Base-by-base conservation (phyloP, 2,888 invertebrate genomes). In the Papilio protenor region DNA sequence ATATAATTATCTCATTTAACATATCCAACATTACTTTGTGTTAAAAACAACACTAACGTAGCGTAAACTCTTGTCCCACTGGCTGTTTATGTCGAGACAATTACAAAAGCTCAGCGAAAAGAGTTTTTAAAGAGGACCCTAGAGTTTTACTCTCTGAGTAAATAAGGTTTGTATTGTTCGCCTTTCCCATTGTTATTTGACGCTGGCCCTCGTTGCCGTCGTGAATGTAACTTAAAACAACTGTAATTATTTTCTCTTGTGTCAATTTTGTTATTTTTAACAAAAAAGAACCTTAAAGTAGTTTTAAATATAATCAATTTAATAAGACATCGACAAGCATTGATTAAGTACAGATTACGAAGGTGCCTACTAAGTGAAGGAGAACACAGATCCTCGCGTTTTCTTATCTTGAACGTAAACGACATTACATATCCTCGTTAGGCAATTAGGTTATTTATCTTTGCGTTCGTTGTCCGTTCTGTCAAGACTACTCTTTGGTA, bases 101-200 rank as follows among this genome's bases (percentile, higher is more conserved):
- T 74, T 75, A 71, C 70, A 75, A 77, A 75, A 75, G 55, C 74
- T 77, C 57, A 77, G 18, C 47, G 66, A 74, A 77, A 77, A 77
- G 70, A 77, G 75, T 70, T 78, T 78, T 71, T 61, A 70, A 75
- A 71, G 64, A 64, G 75, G 71, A 71, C 75, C 64, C 77, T 78
- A 55, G 71, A 78, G 75, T 75, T 78, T 78, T 75, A 78, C 71
- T 78, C 71, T 77, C 71, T 61, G 64, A 71, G 75, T 40, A 78
- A 75, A 78, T 70, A 75, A 74, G 55, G 77, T 71, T 75, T 75
- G 75, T 71, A 78, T 78, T 78, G 77, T 78, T 78, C 71, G 52
- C 69, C 27, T 70, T 70, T 77, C 52, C 71, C 70, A 75, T 78
- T 78, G 77, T 75, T 74, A 70, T 73, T 77, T 52, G 71, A 70